Base-by-base conservation (phyloP, 2,888 invertebrate species). In the Apoderus coryli region DNA sequence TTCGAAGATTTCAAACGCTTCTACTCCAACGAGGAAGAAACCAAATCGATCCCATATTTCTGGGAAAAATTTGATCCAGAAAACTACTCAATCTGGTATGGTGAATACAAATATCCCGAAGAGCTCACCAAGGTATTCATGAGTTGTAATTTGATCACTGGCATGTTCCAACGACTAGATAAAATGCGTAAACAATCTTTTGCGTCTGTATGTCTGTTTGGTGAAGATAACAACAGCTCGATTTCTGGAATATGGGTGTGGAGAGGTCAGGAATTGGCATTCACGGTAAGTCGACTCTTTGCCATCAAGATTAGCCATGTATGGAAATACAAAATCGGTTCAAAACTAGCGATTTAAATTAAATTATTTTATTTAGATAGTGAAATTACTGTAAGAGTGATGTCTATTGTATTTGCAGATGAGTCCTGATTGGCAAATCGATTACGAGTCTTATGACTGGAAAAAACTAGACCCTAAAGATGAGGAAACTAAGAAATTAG, bases 221-320 rank as follows among this genome's bases (percentile, higher is more conserved):
- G 98, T 14, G 68, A 69, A 29, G 89, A 95, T 63, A 79, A 88
- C 59, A 69, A 92, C 63, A 89, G 81, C 55, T 70, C 76, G 50
- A 96, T 98, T 59, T 88, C 89, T 24, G 98, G 95, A 38, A 65
- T 98, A 52, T 99, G 96, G 96, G 75, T 95, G 44, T 99, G 96
- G 96, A 78, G 84, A 56, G 96, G 96, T 10, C 88, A 86, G 30
- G 81, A 88, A 12, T 73, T 98, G 33, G 95, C 81, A 45, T 98
- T 98, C 52, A 53, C 65, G 41, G 76, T 81, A 54, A 50, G 60
- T 49, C 16, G 24, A n/a, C n/a, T n/a, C n/a, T n/a, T n/a, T n/a
- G n/a, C n/a, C n/a, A n/a, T n/a, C n/a, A n/a, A n/a, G n/a, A n/a
- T n/a, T n/a, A n/a, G n/a, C n/a, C n/a, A n/a, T n/a, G n/a, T n/a